phyloP scores from a whole-genome alignment of 2,888 invertebrate species.

The Ptilodon capucinus region DNA sequence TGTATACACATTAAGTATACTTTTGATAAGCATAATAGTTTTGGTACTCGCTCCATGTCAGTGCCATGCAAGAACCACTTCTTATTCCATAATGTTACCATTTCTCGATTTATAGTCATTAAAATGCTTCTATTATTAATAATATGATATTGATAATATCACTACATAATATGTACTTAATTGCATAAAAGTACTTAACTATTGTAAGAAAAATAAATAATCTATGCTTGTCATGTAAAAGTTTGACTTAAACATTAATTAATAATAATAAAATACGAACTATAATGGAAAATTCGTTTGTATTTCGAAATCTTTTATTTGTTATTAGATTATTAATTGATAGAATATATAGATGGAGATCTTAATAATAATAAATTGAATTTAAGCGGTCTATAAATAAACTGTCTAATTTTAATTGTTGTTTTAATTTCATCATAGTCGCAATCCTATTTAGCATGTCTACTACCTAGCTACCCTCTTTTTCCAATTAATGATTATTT shows the following conservation, averaged over 20 bases:
- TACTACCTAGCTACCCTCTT: too few species aligned
- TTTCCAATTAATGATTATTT: too few species aligned
- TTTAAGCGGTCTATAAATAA: conserved; percentile 32
- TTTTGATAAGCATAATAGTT: conserved; percentile 1
- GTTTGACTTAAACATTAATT: not conserved
- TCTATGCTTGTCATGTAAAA: not conserved
- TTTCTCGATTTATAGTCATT: conserved; percentile 30
- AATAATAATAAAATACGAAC: not conserved
- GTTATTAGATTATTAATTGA: not conserved
- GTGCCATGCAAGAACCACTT: conserved; percentile 42
- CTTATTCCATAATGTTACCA: conserved; percentile 45
- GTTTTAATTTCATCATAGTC: not conserved
- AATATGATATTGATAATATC: conserved; percentile 32
- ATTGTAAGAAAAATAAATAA: not conserved
- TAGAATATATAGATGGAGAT: not conserved
- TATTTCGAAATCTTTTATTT: not conserved
- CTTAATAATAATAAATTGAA: conserved; percentile 7
- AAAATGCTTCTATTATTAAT: conserved; percentile 41
- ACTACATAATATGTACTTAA: conserved; percentile 32
- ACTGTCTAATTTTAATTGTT: conserved; percentile 25
- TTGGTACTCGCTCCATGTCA: conserved; percentile 3
- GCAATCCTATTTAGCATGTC: too few species aligned
- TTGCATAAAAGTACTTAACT: not conserved
- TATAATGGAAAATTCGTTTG: not conserved
- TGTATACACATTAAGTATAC: not conserved